phyloP scores from a whole-genome alignment of 2,113 vertebrate species.

The Eptesicus fuscus region DNA sequence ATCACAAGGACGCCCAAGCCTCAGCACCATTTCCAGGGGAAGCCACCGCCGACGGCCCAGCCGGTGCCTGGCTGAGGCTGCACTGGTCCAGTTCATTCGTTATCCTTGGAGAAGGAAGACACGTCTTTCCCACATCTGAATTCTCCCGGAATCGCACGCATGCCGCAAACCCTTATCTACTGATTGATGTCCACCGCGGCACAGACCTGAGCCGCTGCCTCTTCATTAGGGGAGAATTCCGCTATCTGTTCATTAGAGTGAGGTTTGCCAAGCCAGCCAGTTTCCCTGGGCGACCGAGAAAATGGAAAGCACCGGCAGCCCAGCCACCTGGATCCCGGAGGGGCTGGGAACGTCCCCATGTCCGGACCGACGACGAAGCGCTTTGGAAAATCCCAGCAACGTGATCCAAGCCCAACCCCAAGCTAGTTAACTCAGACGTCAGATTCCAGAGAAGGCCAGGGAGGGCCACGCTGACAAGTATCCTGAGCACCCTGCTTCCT shows the following conservation, averaged over 20 bases:
- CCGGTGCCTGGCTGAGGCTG: rapidly evolving
- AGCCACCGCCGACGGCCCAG: background rate
- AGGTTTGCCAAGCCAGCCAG: background rate
- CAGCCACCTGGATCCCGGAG: background rate
- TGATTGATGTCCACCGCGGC: background rate
- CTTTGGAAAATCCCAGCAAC: background rate
- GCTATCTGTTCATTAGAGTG: background rate
- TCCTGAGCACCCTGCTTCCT: background rate
- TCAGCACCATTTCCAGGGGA: background rate
- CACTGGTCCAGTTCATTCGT: background rate
- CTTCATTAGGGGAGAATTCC: background rate
- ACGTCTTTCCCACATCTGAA: background rate
- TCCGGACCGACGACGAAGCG: background rate
- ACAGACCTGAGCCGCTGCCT: background rate
- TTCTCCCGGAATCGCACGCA: background rate
- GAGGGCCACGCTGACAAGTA: background rate
- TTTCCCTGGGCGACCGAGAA: background rate
- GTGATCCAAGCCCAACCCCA: background rate
- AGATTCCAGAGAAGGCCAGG: background rate
- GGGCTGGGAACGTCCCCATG: background rate
- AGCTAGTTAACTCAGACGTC: background rate
- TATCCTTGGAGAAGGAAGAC: background rate
- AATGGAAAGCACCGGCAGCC: rapidly evolving
- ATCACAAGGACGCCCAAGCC: background rate
- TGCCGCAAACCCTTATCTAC: background rate